These are phyloP conservation scores for Polyploca ridens DNA, from an alignment of 2,888 invertebrate species.

Conservation along the genomic window DNA sequence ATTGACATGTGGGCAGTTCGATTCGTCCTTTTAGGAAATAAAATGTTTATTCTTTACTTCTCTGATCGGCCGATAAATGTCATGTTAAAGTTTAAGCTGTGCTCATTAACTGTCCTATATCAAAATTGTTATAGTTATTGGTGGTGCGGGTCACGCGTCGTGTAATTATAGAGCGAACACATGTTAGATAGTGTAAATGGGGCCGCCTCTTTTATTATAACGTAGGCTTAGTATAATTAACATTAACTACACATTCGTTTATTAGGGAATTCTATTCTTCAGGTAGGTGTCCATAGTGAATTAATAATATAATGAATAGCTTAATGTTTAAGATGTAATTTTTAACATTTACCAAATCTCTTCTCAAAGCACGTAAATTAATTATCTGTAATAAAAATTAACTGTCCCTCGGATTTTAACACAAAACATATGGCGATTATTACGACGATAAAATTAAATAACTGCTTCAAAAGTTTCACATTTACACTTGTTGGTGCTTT, in stretches of 20 bases:
- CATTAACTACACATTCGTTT: constrained; percentile 62
- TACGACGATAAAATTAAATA: constrained; percentile 31
- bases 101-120: constrained; percentile 7
- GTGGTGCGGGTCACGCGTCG: constrained; percentile 16
- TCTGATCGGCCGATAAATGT: too few species aligned
- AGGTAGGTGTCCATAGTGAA: constrained; percentile 67
- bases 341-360: constrained; percentile 73
- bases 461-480: constrained; percentile 55
- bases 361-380: constrained; percentile 49
- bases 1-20: neutral
- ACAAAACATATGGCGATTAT: constrained; percentile 12
- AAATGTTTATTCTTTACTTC: neutral
- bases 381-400: constrained; percentile 23
- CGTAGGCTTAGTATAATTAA: constrained; percentile 54
- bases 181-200: constrained; percentile 69
- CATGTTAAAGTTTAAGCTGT: neutral
- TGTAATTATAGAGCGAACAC: constrained; percentile 24
- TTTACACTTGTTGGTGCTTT: constrained; percentile 68
- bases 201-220: constrained; percentile 77
- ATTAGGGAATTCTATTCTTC: constrained; percentile 72
- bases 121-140: constrained; percentile 6
- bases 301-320: constrained; percentile 49
- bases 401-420: constrained; percentile 29
- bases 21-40: neutral
- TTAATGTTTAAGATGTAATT: constrained; percentile 40